These are phyloP conservation scores for Neolamprologus devosi DNA, from an alignment of 2,113 vertebrate species.

Conservation along the genomic window DNA sequence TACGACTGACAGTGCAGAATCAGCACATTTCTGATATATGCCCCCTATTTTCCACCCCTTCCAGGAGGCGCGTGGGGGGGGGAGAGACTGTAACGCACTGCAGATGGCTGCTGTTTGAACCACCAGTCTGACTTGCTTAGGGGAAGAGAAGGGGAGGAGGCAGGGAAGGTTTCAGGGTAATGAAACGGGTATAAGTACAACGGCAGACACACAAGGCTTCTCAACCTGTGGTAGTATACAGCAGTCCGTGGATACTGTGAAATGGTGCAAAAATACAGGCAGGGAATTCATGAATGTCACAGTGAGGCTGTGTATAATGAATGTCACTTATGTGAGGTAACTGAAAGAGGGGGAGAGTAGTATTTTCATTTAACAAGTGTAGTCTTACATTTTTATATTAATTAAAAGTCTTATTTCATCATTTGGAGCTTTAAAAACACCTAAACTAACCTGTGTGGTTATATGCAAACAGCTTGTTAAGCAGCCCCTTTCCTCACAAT, in stretches of 20 bases:
- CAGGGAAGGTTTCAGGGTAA: slow-evolving; percentile 12
- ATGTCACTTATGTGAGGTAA: neutral
- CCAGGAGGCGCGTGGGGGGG: slow-evolving; percentile 1
- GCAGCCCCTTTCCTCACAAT: neutral
- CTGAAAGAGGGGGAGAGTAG: neutral
- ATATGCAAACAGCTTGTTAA: neutral
- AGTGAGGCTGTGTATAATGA: neutral
- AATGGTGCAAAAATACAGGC: neutral
- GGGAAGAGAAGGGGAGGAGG: neutral
- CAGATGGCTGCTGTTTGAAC: slow-evolving; percentile 72
- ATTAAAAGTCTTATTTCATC: neutral
- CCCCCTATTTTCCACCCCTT: slow-evolving; percentile 17
- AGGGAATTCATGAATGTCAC: neutral
- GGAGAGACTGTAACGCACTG: slow-evolving; percentile 65
- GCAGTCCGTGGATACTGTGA: neutral
- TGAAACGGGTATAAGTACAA: slow-evolving; percentile 5
- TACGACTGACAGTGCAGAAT: slow-evolving; percentile 51
- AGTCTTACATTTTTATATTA: neutral
- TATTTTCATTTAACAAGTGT: neutral
- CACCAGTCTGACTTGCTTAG: slow-evolving; percentile 56
- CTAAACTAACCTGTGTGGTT: neutral
- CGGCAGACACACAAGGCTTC: neutral
- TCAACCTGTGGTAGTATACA: neutral
- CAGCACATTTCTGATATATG: slow-evolving; percentile 70
- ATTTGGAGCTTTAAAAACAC: neutral